Evolutionary conservation across 2,888 invertebrate species (phyloP), one percentile per base, ranked within the genome.

Genomic region (Alloscopus bannaensis): DNA sequence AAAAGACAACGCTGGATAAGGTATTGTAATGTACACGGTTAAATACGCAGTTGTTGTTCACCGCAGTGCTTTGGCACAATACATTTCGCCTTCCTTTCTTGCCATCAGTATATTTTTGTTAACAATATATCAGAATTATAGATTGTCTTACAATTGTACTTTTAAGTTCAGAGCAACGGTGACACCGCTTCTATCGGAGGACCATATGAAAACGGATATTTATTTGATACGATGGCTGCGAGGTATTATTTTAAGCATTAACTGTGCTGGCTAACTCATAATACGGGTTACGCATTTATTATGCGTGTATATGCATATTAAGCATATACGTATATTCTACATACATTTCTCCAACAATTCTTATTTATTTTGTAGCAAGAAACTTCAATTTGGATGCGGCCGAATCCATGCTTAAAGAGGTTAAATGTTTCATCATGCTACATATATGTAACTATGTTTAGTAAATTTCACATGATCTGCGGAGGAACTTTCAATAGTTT

Each of bases 201-300:
- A 52, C 47, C 50, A 47, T 26, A 78, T 78, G 78, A 78, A 78
- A 59, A 57, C 45, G 0, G 78, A 78, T 20, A 71, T 78, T 36
- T 71, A 78, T 20, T 40, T 71, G 20, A 65, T 78, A 16, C 55
- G 78, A 20, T 78, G 71, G 70, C 29, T 78, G 18, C 20, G 78
- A 50, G 62, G 77, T 77, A 77, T 3, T 52, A 22, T 60, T 8
- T 36, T 8, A 13, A 2, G 13, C 1, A 20, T 24, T 52, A 50
- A 24, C 20, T 28, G 31, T n/a, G 26, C 16, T 8, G 6, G 1
- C 1, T 13, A 66, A 29, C 16, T 47, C 45, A 66, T 18, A 24
- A 11, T 64, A 29, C 6, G 6, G n/a, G 6, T 29, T 13, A 18
- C 18, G 36, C 45, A 11, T 28, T 70, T 59, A 13, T n/a, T n/a